Conservation (phyloP, 2,888 invertebrate genomes). For the Incurvaria masculella region DNA sequence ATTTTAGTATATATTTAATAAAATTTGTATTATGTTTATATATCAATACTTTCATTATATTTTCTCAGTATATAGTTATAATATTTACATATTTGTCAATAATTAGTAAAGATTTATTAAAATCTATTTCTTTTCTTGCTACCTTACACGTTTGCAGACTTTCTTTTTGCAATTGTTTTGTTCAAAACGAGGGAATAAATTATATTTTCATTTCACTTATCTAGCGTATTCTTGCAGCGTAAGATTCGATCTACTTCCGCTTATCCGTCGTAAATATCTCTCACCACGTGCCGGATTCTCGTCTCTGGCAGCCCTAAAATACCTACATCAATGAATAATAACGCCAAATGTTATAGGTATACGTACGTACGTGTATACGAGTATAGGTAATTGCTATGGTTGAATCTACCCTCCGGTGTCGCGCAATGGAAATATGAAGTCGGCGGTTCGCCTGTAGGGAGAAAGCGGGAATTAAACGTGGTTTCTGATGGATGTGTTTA, state of each 20-base stretch:
- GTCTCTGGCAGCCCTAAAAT: not conserved
- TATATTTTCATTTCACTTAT: too few relatives aligned
- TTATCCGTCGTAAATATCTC: not conserved
- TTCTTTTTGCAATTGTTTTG: too few relatives aligned
- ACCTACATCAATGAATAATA: not conserved
- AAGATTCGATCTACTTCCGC: not conserved
- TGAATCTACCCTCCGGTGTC: not conserved
- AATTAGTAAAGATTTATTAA: too few relatives aligned
- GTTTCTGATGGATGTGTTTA: constrained; percentile 46
- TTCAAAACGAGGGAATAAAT: too few relatives aligned
- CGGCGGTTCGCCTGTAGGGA: constrained; percentile 21
- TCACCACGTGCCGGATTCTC: not conserved
- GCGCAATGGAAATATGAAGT: constrained; percentile 30
- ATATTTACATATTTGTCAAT: too few relatives aligned
- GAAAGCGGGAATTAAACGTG: constrained; percentile 27
- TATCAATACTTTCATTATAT: too few relatives aligned
- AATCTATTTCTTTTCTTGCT: too few relatives aligned
- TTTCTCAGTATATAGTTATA: too few relatives aligned
- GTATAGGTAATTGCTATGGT: not conserved
- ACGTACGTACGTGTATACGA: not conserved
- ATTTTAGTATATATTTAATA: too few relatives aligned
- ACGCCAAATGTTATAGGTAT: not conserved
- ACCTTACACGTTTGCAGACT: too few relatives aligned
- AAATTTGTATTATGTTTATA: too few relatives aligned
- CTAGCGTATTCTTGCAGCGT: too few relatives aligned